Percentiles rank a stretch among this genome's conserved stretches.
Evolutionary conservation across 2,113 vertebrate species (phyloP).

Genomic region (human): DNA sequence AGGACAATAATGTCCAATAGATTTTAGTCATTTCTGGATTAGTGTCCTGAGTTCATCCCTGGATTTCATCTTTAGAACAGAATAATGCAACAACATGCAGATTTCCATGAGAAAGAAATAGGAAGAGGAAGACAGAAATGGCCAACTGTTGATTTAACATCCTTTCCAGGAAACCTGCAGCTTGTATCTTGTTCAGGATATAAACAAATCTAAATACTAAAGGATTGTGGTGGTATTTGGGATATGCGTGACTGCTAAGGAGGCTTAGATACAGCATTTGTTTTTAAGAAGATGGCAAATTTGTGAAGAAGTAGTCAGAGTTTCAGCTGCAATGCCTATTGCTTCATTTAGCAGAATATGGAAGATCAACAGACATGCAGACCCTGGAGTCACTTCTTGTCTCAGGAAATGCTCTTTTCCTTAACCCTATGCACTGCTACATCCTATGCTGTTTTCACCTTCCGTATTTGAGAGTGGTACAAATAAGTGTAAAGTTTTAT

Average conservation of each 20-base stretch:
- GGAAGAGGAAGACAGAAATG: background rate
- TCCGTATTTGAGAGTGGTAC: background rate
- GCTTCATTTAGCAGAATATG: background rate
- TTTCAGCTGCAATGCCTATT: too few relatives aligned
- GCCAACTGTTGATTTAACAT: background rate
- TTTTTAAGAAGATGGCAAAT: background rate
- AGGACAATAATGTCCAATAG: rapidly evolving
- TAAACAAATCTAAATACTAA: background rate
- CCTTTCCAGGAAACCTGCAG: background rate
- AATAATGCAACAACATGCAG: background rate
- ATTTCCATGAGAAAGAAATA: background rate
- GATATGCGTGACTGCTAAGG: background rate
- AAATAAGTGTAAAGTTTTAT: background rate
- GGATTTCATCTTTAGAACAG: background rate
- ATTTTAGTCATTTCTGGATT: background rate
- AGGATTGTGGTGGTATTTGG: background rate
- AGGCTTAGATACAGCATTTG: background rate
- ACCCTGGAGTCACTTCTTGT: background rate
- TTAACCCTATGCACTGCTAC: background rate
- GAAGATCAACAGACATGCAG: background rate
- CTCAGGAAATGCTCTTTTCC: background rate
- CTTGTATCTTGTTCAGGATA: background rate
- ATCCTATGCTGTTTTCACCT: background rate
- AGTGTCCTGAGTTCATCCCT: background rate
- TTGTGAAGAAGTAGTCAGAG: background rate